These are phyloP conservation scores for Seira ritae DNA, from an alignment of 2,888 invertebrate genomes.

Conservation along the genomic window DNA sequence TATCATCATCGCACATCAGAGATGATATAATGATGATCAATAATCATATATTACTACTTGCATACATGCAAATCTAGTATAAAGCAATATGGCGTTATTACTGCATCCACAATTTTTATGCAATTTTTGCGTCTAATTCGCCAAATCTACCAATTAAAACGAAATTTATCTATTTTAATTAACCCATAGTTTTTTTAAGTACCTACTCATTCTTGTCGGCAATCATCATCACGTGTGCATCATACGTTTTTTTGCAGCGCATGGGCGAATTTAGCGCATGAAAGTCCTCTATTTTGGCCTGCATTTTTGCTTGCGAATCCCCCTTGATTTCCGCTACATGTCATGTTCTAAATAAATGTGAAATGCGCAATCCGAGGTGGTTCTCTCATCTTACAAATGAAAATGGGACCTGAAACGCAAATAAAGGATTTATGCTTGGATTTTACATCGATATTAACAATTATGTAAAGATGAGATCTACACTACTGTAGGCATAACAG, in stretches of 20 bases:
- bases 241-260: background rate
- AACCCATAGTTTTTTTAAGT: background rate
- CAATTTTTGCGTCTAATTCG: background rate
- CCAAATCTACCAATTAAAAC: background rate
- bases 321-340: slow-evolving; percentile 16
- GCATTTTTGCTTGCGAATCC: background rate
- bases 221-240: background rate
- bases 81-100: background rate
- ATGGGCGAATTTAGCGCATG: slow-evolving; percentile 24
- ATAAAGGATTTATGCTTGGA: background rate
- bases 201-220: background rate
- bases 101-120: background rate
- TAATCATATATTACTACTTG: too few relatives aligned
- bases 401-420: background rate
- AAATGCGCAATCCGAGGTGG: background rate
- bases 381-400: background rate
- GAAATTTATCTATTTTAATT: background rate
- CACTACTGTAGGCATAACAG: background rate
- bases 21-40: background rate
- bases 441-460: background rate
- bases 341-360: background rate
- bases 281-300: slow-evolving; percentile 1
- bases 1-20: background rate
- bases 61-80: too few relatives aligned
- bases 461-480: slow-evolving; percentile 4